These are phyloP conservation scores for Pristionchus pacificus DNA, from an alignment of 1,140 invertebrate species.

Conservation along the genomic window DNA sequence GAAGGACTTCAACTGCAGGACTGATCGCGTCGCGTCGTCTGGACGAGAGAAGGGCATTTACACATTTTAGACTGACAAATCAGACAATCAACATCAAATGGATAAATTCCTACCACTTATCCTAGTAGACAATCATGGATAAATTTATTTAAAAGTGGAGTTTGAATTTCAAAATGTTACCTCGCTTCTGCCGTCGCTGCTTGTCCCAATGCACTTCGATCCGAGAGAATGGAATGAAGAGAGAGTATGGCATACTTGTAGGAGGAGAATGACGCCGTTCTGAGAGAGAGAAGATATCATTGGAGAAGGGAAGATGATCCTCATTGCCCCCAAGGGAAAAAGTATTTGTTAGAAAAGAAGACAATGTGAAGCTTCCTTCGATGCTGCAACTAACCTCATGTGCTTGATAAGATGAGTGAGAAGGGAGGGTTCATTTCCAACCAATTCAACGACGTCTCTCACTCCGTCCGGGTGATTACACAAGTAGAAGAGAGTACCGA, in stretches of 20 bases:
- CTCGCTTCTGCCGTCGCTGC: constrained; percentile 18
- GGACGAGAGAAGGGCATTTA: too few relatives aligned
- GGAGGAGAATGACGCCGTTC: constrained; percentile 8
- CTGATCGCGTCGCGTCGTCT: background rate
- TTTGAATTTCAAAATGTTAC: too few relatives aligned
- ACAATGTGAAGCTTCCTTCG: too few relatives aligned
- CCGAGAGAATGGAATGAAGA: constrained; percentile 20
- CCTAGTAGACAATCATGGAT: too few relatives aligned
- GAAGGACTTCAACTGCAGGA: constrained; percentile 8
- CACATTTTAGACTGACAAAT: too few relatives aligned
- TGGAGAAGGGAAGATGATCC: too few relatives aligned
- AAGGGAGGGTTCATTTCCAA: constrained; percentile 11
- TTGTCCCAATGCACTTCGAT: constrained; percentile 10
- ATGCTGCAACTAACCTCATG: constrained; percentile 3
- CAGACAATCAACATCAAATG: too few relatives aligned
- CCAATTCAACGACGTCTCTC: constrained; percentile 3
- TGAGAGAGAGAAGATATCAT: constrained; percentile 5
- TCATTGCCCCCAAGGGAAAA: too few relatives aligned
- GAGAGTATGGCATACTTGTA: constrained; percentile 22
- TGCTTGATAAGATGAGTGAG: constrained; percentile 15
- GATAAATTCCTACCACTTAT: too few relatives aligned
- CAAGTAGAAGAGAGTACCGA: constrained; percentile 10
- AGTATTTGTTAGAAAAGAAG: too few relatives aligned
- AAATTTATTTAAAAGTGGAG: too few relatives aligned
- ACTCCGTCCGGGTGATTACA: constrained; percentile 17